These are phyloP conservation scores for Tachina fera DNA, from an alignment of 2,888 invertebrate species.

Conservation along the genomic window DNA sequence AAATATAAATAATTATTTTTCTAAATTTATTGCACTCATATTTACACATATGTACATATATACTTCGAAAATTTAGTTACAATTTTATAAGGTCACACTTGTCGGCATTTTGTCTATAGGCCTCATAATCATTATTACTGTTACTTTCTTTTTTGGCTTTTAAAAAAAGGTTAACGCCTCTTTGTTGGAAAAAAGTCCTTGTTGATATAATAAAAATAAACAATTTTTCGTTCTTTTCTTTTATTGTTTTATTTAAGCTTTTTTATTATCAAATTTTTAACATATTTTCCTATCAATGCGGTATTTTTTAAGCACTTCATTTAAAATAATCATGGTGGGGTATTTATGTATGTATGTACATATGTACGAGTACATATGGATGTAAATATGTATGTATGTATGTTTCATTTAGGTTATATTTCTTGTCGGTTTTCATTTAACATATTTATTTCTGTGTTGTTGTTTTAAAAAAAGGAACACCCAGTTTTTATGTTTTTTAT, in stretches of 20 bases:
- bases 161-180: conserved; percentile 57
- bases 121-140: conserved; percentile 16
- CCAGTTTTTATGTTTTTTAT: conserved; percentile 46
- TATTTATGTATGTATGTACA: neutral
- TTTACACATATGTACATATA: too few relatives aligned
- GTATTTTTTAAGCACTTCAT: conserved; percentile 11
- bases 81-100: conserved; percentile 55
- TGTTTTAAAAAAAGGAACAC: conserved; percentile 54
- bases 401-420: conserved; percentile 19
- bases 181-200: conserved; percentile 41
- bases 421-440: neutral
- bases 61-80: neutral
- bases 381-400: conserved; percentile 2
- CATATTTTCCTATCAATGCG: neutral
- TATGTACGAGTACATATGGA: too few relatives aligned
- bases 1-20: neutral
- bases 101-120: conserved; percentile 58
- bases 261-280: conserved; percentile 11
- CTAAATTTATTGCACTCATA: conserved; percentile 1
- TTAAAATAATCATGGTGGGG: neutral
- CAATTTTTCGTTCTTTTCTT: neutral
- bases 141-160: neutral
- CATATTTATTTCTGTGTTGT: conserved; percentile 29
- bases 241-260: neutral
- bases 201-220: conserved; percentile 39